Evolutionary conservation across 2,113 vertebrate genomes (phyloP), one percentile per base, ranked within the genome.

Genomic region (Equus przewalskii): DNA sequence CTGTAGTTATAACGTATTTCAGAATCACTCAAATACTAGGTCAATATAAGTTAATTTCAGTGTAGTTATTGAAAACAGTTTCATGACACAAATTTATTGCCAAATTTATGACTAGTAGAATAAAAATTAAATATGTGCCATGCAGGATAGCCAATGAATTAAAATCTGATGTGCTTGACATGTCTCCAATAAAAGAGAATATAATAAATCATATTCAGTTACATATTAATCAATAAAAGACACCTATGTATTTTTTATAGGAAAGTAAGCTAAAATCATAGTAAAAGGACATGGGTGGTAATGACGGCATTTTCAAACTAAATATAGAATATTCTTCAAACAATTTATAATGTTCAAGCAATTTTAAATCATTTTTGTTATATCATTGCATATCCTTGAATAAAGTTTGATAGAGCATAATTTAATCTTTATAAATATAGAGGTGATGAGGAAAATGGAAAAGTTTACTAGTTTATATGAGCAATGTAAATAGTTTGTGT

Each of bases 101-200:
- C 28, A 95, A 95, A 96, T 73, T 91, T 97, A 95, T 97, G 72
- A 51, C 60, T 85, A 72, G 51, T 62, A 28, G 21, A 49, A 84
- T 96, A 96, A 94, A 96, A 96, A 80, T 93, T 94, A 93, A 95
- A 83, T 95, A 78, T 94, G 9, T 83, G 10, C 33, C 13, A 72
- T 72, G 3, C 46, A 84, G 16, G 36, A 84, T 93, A 92, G 67
- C 21, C 46, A 89, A 41, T 78, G 24, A 15, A 88, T 89, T 98
- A 96, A 94, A 98, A 91, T 76, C 28, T 51, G 72, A 67, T 49
- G 14, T 83, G 12, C 58, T 90, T 96, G 92, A 96, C 67, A 76
- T 90, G 10, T 92, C 16, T 51, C 28, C 41, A 89, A 13, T 95
- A 56, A 76, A 94, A 90, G 6, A 91, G 36, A 96, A 60, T 65